phyloP scores from a whole-genome alignment of 2,113 vertebrate species.

The Setophaga kirtlandii region DNA sequence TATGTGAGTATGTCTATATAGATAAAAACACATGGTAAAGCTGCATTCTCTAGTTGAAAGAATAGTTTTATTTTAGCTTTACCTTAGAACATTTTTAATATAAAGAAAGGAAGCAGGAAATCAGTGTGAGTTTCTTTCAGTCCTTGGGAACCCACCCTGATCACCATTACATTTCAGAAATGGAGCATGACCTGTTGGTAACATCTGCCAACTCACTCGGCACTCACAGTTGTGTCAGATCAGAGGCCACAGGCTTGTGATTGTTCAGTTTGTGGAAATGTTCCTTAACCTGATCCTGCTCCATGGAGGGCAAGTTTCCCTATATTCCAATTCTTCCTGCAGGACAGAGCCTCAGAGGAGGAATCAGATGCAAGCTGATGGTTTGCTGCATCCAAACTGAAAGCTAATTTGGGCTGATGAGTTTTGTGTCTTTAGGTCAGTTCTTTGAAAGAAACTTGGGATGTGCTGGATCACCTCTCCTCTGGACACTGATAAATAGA shows the following conservation, averaged over 20 bases:
- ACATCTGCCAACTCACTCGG: neutral
- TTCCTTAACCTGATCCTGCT: neutral
- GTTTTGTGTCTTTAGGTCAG: rapidly evolving
- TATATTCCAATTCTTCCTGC: neutral
- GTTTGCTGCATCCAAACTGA: neutral
- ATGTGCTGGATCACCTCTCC: neutral
- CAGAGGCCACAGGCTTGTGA: neutral
- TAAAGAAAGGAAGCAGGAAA: neutral
- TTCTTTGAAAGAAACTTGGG: neutral
- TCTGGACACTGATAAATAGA: neutral
- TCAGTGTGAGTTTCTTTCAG: neutral
- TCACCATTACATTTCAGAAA: neutral
- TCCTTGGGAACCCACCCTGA: neutral
- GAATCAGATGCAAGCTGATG: neutral
- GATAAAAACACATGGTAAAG: neutral
- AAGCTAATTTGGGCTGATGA: neutral
- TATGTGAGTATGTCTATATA: neutral
- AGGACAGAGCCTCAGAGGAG: neutral
- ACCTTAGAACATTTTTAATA: neutral
- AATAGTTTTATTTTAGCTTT: neutral
- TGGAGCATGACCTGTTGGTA: neutral
- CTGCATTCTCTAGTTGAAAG: neutral
- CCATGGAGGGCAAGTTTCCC: neutral
- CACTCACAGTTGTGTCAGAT: rapidly evolving
- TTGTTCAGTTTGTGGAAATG: neutral